Conservation (phyloP, 2,888 invertebrate species). For the Isoperla grammatica region DNA sequence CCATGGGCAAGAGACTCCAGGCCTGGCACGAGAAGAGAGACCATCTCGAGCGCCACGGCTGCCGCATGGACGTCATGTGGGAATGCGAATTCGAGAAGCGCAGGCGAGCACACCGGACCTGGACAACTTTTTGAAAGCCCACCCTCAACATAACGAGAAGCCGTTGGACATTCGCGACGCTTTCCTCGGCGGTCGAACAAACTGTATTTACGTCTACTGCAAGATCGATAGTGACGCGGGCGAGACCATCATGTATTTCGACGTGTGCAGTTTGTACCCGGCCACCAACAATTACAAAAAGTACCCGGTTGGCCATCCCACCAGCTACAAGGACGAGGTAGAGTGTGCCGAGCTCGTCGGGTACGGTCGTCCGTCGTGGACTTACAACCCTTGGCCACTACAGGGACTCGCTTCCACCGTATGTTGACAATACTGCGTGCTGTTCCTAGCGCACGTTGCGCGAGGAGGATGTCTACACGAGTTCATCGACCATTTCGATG, state of each 20-base stretch:
- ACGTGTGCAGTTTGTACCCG: constrained; percentile 37
- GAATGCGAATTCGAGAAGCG: constrained; percentile 24
- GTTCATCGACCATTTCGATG: too few species aligned
- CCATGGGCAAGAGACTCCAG: too few species aligned
- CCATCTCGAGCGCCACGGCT: too few species aligned
- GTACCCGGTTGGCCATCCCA: constrained; percentile 37
- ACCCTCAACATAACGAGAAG: not conserved
- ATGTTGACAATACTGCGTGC: too few species aligned
- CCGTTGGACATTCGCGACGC: constrained; percentile 31
- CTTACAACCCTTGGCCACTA: too few species aligned
- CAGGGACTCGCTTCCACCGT: too few species aligned
- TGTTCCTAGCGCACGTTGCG: too few species aligned
- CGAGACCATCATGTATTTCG: constrained; percentile 34
- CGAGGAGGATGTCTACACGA: too few species aligned
- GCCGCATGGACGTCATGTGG: constrained; percentile 21
- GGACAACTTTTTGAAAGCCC: not conserved
- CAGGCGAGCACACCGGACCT: not conserved
- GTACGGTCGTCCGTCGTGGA: too few species aligned
- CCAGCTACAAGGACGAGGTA: constrained; percentile 19
- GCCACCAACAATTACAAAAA: constrained; percentile 35
- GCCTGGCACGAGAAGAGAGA: too few species aligned
- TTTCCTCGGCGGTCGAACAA: constrained; percentile 36
- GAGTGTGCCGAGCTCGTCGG: too few species aligned
- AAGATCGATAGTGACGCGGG: constrained; percentile 24
- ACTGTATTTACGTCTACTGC: constrained; percentile 30